Evolutionary conservation across 2,888 invertebrate species (phyloP).

Genomic region (Amblyteles armatorius): DNA sequence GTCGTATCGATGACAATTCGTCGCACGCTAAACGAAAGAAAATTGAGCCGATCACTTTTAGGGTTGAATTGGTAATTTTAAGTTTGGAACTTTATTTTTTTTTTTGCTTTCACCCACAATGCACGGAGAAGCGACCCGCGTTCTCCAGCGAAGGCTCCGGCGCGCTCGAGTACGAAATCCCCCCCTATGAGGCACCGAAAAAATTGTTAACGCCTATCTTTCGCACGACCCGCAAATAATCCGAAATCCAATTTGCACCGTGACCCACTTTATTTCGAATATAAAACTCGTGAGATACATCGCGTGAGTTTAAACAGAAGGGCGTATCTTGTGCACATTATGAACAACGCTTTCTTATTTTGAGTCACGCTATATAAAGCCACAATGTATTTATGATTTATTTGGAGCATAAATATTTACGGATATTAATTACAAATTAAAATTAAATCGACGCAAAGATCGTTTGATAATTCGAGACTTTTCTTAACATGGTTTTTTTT

Average conservation of each 20-base stretch:
- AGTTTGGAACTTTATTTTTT: no score
- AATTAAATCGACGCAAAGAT: not conserved
- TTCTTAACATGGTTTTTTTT: not conserved
- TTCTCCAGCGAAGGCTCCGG: constrained; percentile 33
- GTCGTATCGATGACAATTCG: no score
- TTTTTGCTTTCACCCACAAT: constrained; percentile 28
- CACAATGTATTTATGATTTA: not conserved
- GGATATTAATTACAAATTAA: not conserved
- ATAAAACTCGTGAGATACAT: constrained; percentile 5
- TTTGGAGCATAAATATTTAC: constrained; percentile 6
- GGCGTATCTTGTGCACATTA: constrained; percentile 5
- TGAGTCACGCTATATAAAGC: constrained; percentile 1
- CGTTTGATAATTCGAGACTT: no score
- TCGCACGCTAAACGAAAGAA: no score
- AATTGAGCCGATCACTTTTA: no score
- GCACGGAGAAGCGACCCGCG: constrained; percentile 23
- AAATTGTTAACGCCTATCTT: constrained; percentile 16
- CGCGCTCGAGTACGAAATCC: constrained; percentile 26
- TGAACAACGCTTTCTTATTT: constrained; percentile 6
- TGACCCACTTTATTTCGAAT: constrained; percentile 8
- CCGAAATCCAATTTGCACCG: constrained; percentile 18
- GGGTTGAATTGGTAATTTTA: no score
- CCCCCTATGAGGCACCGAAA: not conserved
- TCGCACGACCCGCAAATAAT: constrained; percentile 4
- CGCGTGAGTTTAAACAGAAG: constrained; percentile 4